These are phyloP conservation scores for Rosalia funebris DNA, from an alignment of 2,888 invertebrate species.

Conservation along the genomic window DNA sequence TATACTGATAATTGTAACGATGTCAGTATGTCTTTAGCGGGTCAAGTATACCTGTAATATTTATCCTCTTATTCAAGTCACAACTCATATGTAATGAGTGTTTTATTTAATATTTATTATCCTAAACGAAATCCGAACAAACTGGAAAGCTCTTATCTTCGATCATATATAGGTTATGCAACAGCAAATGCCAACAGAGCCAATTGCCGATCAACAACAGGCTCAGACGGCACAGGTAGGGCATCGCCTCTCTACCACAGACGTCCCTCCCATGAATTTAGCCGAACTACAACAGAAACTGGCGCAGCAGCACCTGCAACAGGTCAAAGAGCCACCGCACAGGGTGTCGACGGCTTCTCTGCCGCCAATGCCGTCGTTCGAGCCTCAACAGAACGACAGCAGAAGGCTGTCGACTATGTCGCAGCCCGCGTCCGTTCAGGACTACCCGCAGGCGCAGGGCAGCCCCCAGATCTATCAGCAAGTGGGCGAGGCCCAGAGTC, in stretches of 20 bases:
- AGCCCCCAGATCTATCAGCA: conserved; percentile 44
- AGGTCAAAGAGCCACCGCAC: conserved; percentile 45
- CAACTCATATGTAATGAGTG: no score
- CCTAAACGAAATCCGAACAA: no score
- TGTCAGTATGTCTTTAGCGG: no score
- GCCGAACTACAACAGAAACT: conserved; percentile 59
- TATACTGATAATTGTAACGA: no score
- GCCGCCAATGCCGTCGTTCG: conserved; percentile 57
- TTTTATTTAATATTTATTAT: no score
- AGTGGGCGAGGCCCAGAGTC: conserved; percentile 41
- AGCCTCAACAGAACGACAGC: conserved; percentile 49
- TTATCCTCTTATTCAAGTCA: no score
- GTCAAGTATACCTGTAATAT: no score
- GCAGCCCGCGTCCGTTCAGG: conserved; percentile 54
- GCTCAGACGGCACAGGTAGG: conserved; percentile 30
- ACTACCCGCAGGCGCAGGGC: conserved; percentile 48
- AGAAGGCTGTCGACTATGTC: conserved; percentile 58
- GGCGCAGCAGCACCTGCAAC: conserved; percentile 54
- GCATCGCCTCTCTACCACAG: conserved; percentile 51
- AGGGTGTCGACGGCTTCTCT: conserved; percentile 54
- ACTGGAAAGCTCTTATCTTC: no score
- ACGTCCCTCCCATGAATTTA: conserved; percentile 56
- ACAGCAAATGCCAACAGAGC: conserved; percentile 32
- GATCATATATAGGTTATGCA: conserved; percentile 31
- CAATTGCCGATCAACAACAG: conserved; percentile 41